A percentile compares a stretch with the other conserved stretches of the same genome.
Evolutionary conservation across 2,888 invertebrate genomes (phyloP).

Genomic region (Malthinus seriepunctatus): DNA sequence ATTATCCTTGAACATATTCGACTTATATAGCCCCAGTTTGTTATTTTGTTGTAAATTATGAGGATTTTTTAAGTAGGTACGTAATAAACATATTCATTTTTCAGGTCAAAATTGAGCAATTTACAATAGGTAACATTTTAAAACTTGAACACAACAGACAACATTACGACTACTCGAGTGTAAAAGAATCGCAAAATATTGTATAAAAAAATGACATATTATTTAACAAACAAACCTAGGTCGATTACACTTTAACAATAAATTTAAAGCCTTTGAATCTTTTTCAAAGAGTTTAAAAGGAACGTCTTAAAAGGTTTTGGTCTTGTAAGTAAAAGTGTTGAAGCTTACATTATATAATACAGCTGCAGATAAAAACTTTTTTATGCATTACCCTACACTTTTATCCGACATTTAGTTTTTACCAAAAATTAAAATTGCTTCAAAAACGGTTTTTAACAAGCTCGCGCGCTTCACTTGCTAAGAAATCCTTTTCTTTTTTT

Average conservation of each 20-base stretch:
- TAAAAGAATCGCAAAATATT: too few species aligned
- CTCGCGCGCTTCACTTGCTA: too few species aligned
- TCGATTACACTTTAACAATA: constrained; percentile 17
- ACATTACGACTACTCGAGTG: neutral
- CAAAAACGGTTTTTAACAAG: too few species aligned
- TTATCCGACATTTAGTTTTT: too few species aligned
- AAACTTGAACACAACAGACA: neutral
- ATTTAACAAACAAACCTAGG: neutral
- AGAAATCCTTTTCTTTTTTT: too few species aligned
- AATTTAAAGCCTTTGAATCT: constrained; percentile 13
- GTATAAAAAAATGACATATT: too few species aligned
- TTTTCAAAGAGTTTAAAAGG: constrained; percentile 21
- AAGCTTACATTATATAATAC: constrained; percentile 18
- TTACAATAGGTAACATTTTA: too few species aligned
- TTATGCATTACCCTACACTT: too few species aligned
- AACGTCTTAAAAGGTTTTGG: constrained; percentile 11
- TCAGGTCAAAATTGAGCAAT: too few species aligned
- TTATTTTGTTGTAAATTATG: neutral
- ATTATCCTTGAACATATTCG: neutral
- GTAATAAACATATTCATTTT: too few species aligned
- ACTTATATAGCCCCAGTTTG: neutral
- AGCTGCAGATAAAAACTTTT: constrained; percentile 7
- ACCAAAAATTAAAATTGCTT: too few species aligned
- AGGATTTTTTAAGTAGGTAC: too few species aligned
- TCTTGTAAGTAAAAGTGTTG: constrained; percentile 20